Evolutionary conservation across 2,797 vertebrate genomes (phyloP), one percentile per base, ranked within the genome.

Genomic region (Artibeus jamaicensis): DNA sequence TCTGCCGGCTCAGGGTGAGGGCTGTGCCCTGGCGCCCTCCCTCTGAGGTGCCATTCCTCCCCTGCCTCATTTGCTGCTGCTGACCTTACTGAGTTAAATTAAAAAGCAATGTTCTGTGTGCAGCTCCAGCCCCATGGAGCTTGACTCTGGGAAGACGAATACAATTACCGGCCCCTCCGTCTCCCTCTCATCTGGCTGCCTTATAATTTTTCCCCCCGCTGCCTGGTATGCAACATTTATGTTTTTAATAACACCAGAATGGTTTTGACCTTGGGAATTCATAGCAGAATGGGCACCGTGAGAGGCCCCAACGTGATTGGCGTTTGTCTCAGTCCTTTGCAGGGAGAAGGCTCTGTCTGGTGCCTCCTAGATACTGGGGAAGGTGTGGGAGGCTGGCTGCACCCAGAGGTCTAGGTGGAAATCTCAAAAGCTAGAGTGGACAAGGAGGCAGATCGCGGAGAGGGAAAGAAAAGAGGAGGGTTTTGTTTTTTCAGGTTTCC

Each of bases 71-170:
- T 98, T 96, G 98, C 97, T 97, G 96, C 97, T 39, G 68, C 96
- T 98, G 98, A 98, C 98, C 98, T 98, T 98, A 98, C 98, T 92
- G 97, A 98, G 98, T 97, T 98, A 98, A 98, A 98, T 98, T 98
- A 98, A 98, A 98, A 98, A 98, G 97, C 98, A 98, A 98, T 97
- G 98, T 98, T 98, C 97, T 98, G 98, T 97, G 97, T 97, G 95
- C 89, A 39, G 98, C 98, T 98, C 97, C 98, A 97, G 97, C 96
- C 97, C 98, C 6, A 46, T 98, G 98, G 97, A 98, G 98, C 98
- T 98, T 98, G 98, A 98, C 98, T 97, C 97, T 71, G 86, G 95
- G 94, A 89, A 94, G 92, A 91, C 68, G 70, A 71, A 95, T 96
- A 97, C 97, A 98, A 98, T 98, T 98, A 98, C 97, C 87, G n/a